These are phyloP conservation scores for Podabrus alpinus DNA, from an alignment of 2,888 invertebrate genomes.

Conservation along the genomic window DNA sequence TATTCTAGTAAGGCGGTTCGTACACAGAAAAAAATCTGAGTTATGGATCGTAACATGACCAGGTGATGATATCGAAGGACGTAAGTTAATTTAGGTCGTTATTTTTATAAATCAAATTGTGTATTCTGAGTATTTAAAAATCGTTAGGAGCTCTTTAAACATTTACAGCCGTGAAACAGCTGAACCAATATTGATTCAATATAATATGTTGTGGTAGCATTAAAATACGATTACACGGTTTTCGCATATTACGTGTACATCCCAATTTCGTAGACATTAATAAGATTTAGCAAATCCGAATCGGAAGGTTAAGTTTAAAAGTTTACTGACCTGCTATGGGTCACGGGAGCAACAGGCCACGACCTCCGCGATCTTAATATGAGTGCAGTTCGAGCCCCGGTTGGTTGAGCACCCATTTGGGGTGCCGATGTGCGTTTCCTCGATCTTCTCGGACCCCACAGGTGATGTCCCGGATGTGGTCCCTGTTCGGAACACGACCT, in stretches of 20 bases:
- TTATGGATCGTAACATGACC: too few species aligned
- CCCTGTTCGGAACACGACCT: constrained; percentile 73
- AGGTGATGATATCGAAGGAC: not conserved
- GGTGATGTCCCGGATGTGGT: constrained; percentile 68
- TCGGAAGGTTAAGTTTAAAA: not conserved
- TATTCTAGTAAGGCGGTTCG: too few species aligned
- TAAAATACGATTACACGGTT: not conserved
- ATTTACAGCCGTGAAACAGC: not conserved
- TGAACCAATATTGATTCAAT: not conserved
- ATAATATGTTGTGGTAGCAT: not conserved
- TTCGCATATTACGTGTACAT: not conserved
- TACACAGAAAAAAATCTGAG: too few species aligned
- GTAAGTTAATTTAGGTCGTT: not conserved
- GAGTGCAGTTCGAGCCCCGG: constrained; percentile 62
- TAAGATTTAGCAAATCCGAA: not conserved
- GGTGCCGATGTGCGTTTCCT: constrained; percentile 74
- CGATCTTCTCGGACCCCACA: constrained; percentile 69
- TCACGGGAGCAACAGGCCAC: constrained; percentile 77
- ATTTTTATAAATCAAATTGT: not conserved
- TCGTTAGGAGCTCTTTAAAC: not conserved
- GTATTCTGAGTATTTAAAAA: not conserved
- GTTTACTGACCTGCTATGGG: constrained; percentile 46
- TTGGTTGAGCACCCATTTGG: constrained; percentile 64
- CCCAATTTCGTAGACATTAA: not conserved
- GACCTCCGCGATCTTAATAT: constrained; percentile 72